Evolutionary conservation across 2,797 vertebrate genomes (phyloP).

Genomic region (Pygocentrus nattereri): DNA sequence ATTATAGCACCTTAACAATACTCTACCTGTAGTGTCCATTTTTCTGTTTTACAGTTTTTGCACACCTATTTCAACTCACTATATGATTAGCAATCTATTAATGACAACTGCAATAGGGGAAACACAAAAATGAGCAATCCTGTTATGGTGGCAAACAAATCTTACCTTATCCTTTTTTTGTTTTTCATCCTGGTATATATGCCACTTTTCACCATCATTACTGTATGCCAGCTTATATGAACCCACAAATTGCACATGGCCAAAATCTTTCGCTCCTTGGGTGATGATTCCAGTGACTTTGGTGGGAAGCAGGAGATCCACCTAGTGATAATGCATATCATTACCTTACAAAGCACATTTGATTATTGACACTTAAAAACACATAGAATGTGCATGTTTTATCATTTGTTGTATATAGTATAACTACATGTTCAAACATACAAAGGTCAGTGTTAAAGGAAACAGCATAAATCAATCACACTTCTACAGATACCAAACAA

Average conservation of each 20-base stretch:
- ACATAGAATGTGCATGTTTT: not conserved
- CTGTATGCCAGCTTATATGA: slow-evolving; percentile 89
- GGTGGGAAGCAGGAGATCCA: slow-evolving; percentile 84
- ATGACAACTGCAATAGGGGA: too few species aligned
- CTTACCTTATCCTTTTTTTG: slow-evolving; percentile 88
- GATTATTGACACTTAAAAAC: not conserved
- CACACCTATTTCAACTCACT: too few species aligned
- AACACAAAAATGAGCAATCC: too few species aligned
- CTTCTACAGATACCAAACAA: not conserved
- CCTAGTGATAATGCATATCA: slow-evolving; percentile 63
- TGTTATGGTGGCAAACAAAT: not conserved
- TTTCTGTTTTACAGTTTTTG: too few species aligned
- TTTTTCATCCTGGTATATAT: slow-evolving; percentile 85
- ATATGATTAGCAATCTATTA: too few species aligned
- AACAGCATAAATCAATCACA: not conserved
- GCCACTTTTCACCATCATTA: slow-evolving; percentile 84
- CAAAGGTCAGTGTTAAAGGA: not conserved
- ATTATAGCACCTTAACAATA: too few species aligned
- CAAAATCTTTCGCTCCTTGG: slow-evolving; percentile 90
- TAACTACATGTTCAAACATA: not conserved
- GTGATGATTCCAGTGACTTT: slow-evolving; percentile 89
- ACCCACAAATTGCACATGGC: slow-evolving; percentile 86
- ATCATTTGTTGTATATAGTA: not conserved
- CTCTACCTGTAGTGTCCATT: too few species aligned
- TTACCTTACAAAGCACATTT: not conserved